These are phyloP conservation scores for Umimayanthus kanabou DNA, from an alignment of 92 coral and sea anemone genomes.

Conservation along the genomic window DNA sequence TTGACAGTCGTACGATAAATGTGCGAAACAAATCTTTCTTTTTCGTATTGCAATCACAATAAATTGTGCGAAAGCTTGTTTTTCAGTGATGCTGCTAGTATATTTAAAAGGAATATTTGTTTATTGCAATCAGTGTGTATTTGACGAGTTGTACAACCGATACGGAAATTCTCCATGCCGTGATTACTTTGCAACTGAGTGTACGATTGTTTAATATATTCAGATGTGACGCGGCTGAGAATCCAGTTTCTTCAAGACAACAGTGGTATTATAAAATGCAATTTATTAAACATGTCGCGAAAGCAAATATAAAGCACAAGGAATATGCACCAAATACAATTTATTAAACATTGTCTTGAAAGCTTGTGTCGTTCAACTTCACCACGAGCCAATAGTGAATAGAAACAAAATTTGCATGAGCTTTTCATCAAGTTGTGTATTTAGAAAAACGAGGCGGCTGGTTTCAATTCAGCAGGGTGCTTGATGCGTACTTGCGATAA, in stretches of 20 bases:
- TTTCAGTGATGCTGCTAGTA: background rate
- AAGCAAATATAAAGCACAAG: background rate
- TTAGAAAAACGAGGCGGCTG: background rate
- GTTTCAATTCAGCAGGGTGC: conserved; percentile 3
- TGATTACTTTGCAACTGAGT: background rate
- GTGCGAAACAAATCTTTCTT: background rate
- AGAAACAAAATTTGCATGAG: background rate
- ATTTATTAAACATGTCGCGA: background rate
- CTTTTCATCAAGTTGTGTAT: background rate
- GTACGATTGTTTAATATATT: too few species aligned
- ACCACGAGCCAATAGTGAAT: background rate
- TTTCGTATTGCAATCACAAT: background rate
- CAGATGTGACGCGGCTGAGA: background rate
- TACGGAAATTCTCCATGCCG: background rate
- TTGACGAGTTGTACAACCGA: background rate
- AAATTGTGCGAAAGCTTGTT: background rate
- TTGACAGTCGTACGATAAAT: background rate
- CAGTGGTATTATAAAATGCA: background rate
- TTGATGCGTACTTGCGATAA: background rate
- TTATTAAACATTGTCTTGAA: background rate
- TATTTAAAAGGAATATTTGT: too few species aligned
- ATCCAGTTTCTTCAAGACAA: background rate
- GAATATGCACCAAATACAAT: too few species aligned
- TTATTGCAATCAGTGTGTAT: background rate
- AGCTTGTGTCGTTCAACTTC: background rate